These are phyloP conservation scores for Sapajus apella DNA, from an alignment of 2,113 vertebrate species.

Conservation along the genomic window DNA sequence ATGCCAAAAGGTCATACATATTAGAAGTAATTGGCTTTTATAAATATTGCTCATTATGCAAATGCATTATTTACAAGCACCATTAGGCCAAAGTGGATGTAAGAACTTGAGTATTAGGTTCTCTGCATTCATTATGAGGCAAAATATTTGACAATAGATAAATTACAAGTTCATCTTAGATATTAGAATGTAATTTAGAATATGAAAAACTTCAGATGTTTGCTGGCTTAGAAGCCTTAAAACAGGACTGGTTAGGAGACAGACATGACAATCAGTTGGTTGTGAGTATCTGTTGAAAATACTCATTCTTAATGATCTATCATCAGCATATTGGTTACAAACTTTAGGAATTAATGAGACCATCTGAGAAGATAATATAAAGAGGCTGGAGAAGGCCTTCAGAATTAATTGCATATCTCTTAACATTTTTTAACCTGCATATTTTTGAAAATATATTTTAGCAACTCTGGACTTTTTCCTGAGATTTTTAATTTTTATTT, in stretches of 20 bases:
- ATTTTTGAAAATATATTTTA: not conserved
- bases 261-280: not conserved
- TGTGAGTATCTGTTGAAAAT: not conserved
- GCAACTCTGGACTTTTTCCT: not conserved
- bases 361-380: not conserved
- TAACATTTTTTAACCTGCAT: not conserved
- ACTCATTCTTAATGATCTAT: not conserved
- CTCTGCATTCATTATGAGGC: conserved; percentile 50
- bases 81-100: conserved; percentile 70
- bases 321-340: not conserved
- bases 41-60: conserved; percentile 73
- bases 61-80: conserved; percentile 74
- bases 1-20: conserved; percentile 73
- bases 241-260: not conserved
- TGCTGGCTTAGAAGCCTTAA: not conserved
- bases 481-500: not conserved
- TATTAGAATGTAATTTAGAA: conserved; percentile 33
- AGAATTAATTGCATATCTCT: not conserved
- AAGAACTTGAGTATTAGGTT: conserved; percentile 58
- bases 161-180: conserved; percentile 24
- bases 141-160: conserved; percentile 70
- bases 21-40: conserved; percentile 74
- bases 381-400: not conserved
- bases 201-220: not conserved
- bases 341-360: not conserved